These are phyloP conservation scores for Sebastes ruberrimus DNA, from an alignment of 2,797 vertebrate species.

Conservation along the genomic window DNA sequence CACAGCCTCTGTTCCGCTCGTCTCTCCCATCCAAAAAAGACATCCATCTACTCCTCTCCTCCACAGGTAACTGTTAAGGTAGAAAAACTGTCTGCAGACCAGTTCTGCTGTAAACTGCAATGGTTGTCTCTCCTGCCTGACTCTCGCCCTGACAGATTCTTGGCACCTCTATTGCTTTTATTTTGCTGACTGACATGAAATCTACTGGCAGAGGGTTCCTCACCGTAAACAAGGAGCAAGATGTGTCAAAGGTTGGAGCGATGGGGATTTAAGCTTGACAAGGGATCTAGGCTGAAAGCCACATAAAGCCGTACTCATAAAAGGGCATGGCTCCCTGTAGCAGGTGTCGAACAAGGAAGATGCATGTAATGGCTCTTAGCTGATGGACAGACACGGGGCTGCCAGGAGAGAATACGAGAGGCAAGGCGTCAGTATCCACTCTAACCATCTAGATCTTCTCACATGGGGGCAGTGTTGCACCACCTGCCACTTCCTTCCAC, in stretches of 20 bases:
- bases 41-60: constrained; percentile 6
- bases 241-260: constrained; percentile 53
- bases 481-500: constrained; percentile 37
- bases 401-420: constrained; percentile 4
- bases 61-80: constrained; percentile 4
- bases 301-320: constrained; percentile 46
- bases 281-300: constrained; percentile 50
- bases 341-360: constrained; percentile 50
- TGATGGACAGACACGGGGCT: constrained; percentile 30
- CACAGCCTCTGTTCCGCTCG: constrained; percentile 20
- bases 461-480: constrained; percentile 85
- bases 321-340: constrained; percentile 21
- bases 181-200: constrained; percentile 69
- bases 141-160: constrained; percentile 12
- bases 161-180: constrained; percentile 41
- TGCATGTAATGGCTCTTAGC: constrained; percentile 34
- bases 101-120: background rate
- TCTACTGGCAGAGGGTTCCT: constrained; percentile 35
- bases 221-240: constrained; percentile 43
- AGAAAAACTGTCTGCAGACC: constrained; percentile 15
- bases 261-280: constrained; percentile 56
- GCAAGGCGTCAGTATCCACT: background rate
- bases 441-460: constrained; percentile 26
- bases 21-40: constrained; percentile 12
- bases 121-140: background rate